Percentiles rank a stretch among this genome's conserved stretches.
These are phyloP conservation scores for Tokudaia muenninki DNA, from an alignment of 2,797 vertebrate species.

Conservation along the genomic window DNA sequence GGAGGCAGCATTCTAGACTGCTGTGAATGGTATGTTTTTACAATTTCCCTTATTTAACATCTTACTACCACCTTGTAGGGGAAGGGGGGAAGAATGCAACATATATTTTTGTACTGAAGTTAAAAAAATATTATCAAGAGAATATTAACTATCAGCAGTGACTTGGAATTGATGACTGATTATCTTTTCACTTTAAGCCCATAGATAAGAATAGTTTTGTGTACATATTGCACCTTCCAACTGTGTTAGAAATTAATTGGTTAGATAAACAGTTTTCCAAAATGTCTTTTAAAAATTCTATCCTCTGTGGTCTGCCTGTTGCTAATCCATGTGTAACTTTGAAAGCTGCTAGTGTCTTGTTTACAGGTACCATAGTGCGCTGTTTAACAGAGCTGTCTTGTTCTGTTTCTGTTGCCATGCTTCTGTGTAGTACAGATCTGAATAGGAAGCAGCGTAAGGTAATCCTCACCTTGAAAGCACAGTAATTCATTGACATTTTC, in stretches of 20 bases:
- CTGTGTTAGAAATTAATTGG: conserved; percentile 64
- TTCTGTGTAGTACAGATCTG: conserved; percentile 99
- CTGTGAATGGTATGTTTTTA: conserved; percentile 4
- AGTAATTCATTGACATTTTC: conserved; percentile 94
- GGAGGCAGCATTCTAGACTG: not conserved
- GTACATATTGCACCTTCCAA: conserved; percentile 34
- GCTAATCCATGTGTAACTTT: conserved; percentile 76
- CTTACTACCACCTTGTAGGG: not conserved
- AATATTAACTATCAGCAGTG: not conserved
- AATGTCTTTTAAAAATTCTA: conserved; percentile 50
- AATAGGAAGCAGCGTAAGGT: conserved; percentile 98
- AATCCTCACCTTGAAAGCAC: conserved; percentile 92
- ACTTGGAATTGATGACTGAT: not conserved
- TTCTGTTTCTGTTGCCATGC: conserved; percentile 97
- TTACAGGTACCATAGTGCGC: conserved; percentile 87
- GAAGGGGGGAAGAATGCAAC: not conserved
- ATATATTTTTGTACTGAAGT: not conserved
- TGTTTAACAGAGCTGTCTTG: conserved; percentile 96
- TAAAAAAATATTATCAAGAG: conserved; percentile 26
- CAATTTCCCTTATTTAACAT: not conserved
- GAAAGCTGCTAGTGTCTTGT: conserved; percentile 86
- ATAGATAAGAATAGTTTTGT: conserved; percentile 13
- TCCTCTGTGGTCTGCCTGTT: conserved; percentile 53
- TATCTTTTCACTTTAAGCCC: conserved; percentile 46
- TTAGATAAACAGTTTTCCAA: conserved; percentile 42